A percentile compares a stretch with the other conserved stretches of the same genome.
Conservation (phyloP, 2,797 vertebrate genomes). For the Sebastes jordani region DNA sequence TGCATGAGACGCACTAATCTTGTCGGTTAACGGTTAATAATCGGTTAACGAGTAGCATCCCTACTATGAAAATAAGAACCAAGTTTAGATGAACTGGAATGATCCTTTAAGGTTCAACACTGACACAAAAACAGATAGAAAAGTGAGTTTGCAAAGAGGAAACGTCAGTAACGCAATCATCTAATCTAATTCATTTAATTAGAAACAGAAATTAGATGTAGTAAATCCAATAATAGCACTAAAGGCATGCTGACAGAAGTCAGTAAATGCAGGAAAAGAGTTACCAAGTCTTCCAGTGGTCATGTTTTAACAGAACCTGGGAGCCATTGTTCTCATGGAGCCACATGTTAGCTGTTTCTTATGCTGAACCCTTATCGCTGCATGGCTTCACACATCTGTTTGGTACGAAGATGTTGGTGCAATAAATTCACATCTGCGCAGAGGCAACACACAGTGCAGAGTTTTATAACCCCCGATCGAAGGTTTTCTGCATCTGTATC, state of each 20-base stretch:
- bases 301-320: not conserved
- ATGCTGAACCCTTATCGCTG: constrained; percentile 13
- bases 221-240: not conserved
- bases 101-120: not conserved
- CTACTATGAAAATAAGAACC: not conserved
- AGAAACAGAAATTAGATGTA: not conserved
- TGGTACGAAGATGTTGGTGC: constrained; percentile 14
- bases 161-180: not conserved
- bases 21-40: too few species aligned
- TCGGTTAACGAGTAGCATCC: too few species aligned
- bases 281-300: not conserved
- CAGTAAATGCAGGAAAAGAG: not conserved
- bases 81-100: not conserved
- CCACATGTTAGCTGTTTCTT: constrained; percentile 31
- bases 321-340: constrained; percentile 36
- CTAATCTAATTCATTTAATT: constrained; percentile 11
- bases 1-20: too few species aligned
- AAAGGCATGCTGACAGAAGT: not conserved
- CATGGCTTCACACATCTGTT: constrained; percentile 44
- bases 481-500: constrained; percentile 40
- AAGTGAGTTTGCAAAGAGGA: not conserved
- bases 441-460: not conserved
- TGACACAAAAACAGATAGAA: not conserved
- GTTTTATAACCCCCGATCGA: constrained; percentile 9
- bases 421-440: constrained; percentile 38